These are phyloP conservation scores for Girardinus metallicus DNA, from an alignment of 2,797 vertebrate genomes.

Conservation along the genomic window DNA sequence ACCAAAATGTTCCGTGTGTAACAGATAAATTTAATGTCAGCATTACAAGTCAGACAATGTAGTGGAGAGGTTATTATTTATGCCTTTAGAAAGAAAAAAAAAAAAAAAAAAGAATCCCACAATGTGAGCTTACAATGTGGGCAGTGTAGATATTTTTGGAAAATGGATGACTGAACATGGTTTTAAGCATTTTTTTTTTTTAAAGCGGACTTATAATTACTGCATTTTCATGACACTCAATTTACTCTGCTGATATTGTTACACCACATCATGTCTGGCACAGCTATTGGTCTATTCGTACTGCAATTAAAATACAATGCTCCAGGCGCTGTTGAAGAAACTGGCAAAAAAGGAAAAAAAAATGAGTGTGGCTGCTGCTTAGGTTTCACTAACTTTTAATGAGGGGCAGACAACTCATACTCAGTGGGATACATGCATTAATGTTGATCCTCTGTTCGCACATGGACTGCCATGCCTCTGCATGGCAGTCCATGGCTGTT, in stretches of 20 bases:
- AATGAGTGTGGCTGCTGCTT: conserved; percentile 28
- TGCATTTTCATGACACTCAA: conserved; percentile 25
- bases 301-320: conserved; percentile 56
- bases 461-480: conserved; percentile 4
- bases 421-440: conserved; percentile 30
- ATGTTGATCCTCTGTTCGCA: conserved; percentile 42
- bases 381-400: conserved; percentile 55
- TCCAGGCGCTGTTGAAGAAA: conserved; percentile 37
- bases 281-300: conserved; percentile 35
- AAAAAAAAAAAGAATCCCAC: background rate
- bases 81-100: background rate
- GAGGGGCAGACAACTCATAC: conserved; percentile 43
- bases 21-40: background rate
- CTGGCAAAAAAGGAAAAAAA: conserved; percentile 24
- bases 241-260: conserved; percentile 27
- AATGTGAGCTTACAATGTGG: conserved; percentile 8
- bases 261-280: conserved; percentile 30
- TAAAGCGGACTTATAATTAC: conserved; percentile 24
- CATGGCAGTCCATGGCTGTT: conserved; percentile 30
- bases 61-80: conserved; percentile 1
- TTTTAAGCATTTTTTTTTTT: conserved; percentile 13
- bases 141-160: conserved; percentile 16
- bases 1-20: background rate
- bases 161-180: conserved; percentile 3
- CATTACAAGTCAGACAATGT: background rate